Evolutionary conservation across 2,113 vertebrate species (phyloP), one percentile per base, ranked within the genome.

Genomic region (Podarcis cretensis): DNA sequence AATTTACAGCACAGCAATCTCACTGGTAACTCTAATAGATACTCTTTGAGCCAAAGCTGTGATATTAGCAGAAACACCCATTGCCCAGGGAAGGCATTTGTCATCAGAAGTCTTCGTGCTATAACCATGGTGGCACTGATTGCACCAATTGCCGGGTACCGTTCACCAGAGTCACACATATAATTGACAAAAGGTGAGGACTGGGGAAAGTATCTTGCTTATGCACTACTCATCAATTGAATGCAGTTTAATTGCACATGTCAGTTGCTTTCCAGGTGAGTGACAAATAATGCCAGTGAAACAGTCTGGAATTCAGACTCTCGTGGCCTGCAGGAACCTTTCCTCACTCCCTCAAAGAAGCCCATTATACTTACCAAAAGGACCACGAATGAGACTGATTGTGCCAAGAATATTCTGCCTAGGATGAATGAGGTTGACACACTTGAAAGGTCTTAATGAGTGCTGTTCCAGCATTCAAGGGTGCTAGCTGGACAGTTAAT

Each of bases 21-120:
- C 85, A 85, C 27, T 43, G 77, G 32, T 48, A 90, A 57, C 59
- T 81, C 30, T 82, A 69, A 68, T 25, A 86, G 88, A 69, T 59
- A 9, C 8, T 75, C 0, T 27, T 0, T 9, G 16, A 89, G 40
- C 20, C n/a, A 65, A 81, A 30, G 9, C 18, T 48, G 20, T 63
- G 48, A 65, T 7, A 0, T 18, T 63, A 77, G 71, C 8, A 9
- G 6, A 48, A 9, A 6, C 5, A 1, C 10, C 27, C 21, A 3
- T 6, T 81, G 71, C 48, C 18, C 77, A 84, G 27, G 7, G 65
- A 81, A 9, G 54, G 30, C 12, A 63, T 59, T 6, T 77, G 0
- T 37, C 88, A 78, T 79, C 74, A 37, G 40, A 30, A 3, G 7
- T 73, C 2, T 23, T 63, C 73, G 30, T n/a, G 2, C 4, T 32